Evolutionary conservation across 2,797 vertebrate genomes (phyloP).

Genomic region (Sparus aurata): DNA sequence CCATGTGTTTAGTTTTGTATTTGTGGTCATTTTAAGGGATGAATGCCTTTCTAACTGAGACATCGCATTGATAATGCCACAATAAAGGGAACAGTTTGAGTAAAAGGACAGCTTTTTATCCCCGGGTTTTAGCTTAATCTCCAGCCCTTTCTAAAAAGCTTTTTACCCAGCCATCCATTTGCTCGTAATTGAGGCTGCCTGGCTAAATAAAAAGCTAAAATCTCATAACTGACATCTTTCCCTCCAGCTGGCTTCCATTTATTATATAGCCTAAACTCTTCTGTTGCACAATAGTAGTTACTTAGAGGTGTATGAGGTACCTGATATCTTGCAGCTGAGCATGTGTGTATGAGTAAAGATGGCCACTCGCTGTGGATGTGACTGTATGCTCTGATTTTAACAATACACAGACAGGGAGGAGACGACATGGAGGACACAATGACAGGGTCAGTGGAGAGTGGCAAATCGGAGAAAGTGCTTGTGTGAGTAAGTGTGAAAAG

Average conservation of each 20-base stretch:
- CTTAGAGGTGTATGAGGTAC: constrained; percentile 21
- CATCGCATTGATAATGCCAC: constrained; percentile 50
- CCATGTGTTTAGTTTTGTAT: constrained; percentile 38
- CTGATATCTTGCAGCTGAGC: constrained; percentile 5
- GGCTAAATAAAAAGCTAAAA: constrained; percentile 55
- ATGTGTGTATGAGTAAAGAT: constrained; percentile 9
- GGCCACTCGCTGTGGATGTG: not conserved
- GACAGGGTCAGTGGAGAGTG: constrained; percentile 19
- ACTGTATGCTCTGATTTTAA: constrained; percentile 25
- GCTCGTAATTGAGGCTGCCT: constrained; percentile 51
- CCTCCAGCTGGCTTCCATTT: constrained; percentile 55
- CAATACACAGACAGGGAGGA: constrained; percentile 33
- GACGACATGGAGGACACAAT: constrained; percentile 25
- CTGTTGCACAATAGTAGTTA: constrained; percentile 37
- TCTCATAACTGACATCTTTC: constrained; percentile 53
- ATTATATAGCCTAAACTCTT: constrained; percentile 22
- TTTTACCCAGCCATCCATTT: constrained; percentile 56
- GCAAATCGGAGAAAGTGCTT: constrained; percentile 20
- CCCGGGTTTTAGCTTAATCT: constrained; percentile 51
- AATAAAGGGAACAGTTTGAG: constrained; percentile 53
- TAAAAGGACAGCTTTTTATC: constrained; percentile 12
- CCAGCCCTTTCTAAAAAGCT: constrained; percentile 43
- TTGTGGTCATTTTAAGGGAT: constrained; percentile 50
- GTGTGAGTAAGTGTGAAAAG: constrained; percentile 46
- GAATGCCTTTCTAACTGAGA: constrained; percentile 58